Evolutionary conservation across 2,113 vertebrate species (phyloP).

Genomic region (Heterochromis multidens): DNA sequence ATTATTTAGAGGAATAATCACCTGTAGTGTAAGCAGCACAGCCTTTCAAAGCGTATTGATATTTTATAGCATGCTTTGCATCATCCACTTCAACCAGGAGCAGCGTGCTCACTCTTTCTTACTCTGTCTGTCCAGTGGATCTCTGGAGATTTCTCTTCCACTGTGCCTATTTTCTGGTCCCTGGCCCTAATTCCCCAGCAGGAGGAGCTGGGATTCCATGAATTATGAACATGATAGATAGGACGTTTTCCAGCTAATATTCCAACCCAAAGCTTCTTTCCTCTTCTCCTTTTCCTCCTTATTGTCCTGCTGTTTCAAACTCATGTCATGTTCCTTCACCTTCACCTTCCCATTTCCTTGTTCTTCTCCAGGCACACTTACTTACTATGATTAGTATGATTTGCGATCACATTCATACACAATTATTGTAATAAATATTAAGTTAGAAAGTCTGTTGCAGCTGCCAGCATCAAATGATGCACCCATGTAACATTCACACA

Average conservation of each 20-base stretch:
- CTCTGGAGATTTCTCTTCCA: neutral
- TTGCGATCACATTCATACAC: too few species aligned
- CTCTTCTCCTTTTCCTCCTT: neutral
- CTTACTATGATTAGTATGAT: too few species aligned
- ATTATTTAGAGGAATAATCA: conserved; percentile 60
- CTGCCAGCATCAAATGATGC: neutral
- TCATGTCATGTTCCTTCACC: neutral
- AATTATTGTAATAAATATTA: too few species aligned
- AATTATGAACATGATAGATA: conserved; percentile 65
- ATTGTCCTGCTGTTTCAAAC: neutral
- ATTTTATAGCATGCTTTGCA: conserved; percentile 62
- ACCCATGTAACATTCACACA: neutral
- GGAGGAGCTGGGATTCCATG: conserved; percentile 28
- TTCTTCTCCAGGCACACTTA: neutral
- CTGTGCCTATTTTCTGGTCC: conserved; percentile 23
- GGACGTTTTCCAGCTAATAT: conserved; percentile 18
- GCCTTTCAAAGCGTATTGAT: conserved; percentile 53
- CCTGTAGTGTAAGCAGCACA: conserved; percentile 24
- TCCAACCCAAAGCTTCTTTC: neutral
- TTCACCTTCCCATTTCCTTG: neutral
- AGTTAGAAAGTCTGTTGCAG: neutral
- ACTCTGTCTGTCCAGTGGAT: neutral
- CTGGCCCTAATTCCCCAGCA: conserved; percentile 31
- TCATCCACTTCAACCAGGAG: conserved; percentile 36
- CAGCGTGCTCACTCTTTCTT: neutral